Conservation (phyloP, 2,113 vertebrate species). For the Pterocles gutturalis region DNA sequence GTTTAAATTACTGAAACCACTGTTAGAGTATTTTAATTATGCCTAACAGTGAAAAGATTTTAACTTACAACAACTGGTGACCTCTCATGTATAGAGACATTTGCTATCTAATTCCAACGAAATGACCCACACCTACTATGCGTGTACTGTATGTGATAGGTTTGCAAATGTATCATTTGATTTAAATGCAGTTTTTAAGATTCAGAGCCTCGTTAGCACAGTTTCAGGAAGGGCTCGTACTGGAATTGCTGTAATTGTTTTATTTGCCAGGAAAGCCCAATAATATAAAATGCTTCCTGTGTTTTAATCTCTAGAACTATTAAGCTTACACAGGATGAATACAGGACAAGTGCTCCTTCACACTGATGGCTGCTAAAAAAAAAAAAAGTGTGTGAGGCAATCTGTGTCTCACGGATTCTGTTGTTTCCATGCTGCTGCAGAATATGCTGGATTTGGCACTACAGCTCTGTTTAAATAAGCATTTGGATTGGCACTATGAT, state of each 20-base stretch:
- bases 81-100: slow-evolving; percentile 80
- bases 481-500: not conserved
- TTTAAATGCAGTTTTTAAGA: slow-evolving; percentile 68
- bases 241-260: slow-evolving; percentile 37
- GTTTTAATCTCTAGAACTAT: slow-evolving; percentile 31
- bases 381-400: not conserved
- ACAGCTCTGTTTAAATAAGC: slow-evolving; percentile 44
- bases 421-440: slow-evolving; percentile 58
- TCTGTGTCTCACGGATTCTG: slow-evolving; percentile 38
- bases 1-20: slow-evolving; percentile 80
- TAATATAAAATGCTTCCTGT: not conserved
- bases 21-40: slow-evolving; percentile 80
- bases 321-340: slow-evolving; percentile 12
- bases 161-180: slow-evolving; percentile 74
- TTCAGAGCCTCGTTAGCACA: slow-evolving; percentile 35
- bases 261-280: slow-evolving; percentile 14
- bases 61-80: slow-evolving; percentile 76
- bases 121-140: slow-evolving; percentile 76
- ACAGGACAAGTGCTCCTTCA: not conserved
- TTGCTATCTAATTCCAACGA: slow-evolving; percentile 79
- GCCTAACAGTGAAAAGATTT: slow-evolving; percentile 77
- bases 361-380: not conserved
- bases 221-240: not conserved
- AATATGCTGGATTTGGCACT: slow-evolving; percentile 58
- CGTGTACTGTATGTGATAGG: slow-evolving; percentile 56